phyloP scores from a whole-genome alignment of 1,140 invertebrate species.

The Neuroterus valhalla region DNA sequence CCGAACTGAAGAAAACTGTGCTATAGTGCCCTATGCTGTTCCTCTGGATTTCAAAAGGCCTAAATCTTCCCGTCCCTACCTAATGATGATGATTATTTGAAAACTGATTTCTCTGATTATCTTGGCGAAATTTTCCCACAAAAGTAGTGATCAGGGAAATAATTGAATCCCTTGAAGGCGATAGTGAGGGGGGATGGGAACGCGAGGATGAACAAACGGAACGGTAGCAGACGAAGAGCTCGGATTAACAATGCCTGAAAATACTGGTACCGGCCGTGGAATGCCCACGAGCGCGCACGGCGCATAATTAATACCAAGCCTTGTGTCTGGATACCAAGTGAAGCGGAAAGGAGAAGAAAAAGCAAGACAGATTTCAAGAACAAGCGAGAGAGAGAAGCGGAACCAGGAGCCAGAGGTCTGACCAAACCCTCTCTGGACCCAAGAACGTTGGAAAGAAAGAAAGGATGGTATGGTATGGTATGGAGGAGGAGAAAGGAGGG shows the following conservation, averaged over 20 bases:
- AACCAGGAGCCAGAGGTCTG: constrained; percentile 56
- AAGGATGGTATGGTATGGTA: constrained; percentile 39
- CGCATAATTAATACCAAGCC: constrained; percentile 74
- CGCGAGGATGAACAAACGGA: constrained; percentile 52
- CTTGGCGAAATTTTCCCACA: background rate
- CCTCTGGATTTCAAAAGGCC: no score
- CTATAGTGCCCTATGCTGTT: no score
- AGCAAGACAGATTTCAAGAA: constrained; percentile 43
- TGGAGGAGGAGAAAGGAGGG: constrained; percentile 43
- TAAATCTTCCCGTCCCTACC: no score
- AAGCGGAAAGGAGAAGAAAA: constrained; percentile 50
- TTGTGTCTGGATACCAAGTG: constrained; percentile 45
- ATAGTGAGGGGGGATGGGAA: background rate
- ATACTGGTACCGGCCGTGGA: constrained; percentile 72
- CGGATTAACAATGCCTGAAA: constrained; percentile 74
- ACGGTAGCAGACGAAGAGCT: constrained; percentile 70
- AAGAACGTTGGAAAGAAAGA: constrained; percentile 52
- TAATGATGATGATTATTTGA: no score
- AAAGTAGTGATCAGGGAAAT: constrained; percentile 3
- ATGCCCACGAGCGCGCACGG: constrained; percentile 71
- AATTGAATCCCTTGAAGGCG: background rate
- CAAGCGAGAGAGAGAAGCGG: constrained; percentile 45
- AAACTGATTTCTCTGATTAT: no score
- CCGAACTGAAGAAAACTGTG: no score
- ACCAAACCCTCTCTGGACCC: constrained; percentile 42